Evolutionary conservation across 2,113 vertebrate species (phyloP), one percentile per base, ranked within the genome.

Genomic region (Halichoeres trimaculatus): DNA sequence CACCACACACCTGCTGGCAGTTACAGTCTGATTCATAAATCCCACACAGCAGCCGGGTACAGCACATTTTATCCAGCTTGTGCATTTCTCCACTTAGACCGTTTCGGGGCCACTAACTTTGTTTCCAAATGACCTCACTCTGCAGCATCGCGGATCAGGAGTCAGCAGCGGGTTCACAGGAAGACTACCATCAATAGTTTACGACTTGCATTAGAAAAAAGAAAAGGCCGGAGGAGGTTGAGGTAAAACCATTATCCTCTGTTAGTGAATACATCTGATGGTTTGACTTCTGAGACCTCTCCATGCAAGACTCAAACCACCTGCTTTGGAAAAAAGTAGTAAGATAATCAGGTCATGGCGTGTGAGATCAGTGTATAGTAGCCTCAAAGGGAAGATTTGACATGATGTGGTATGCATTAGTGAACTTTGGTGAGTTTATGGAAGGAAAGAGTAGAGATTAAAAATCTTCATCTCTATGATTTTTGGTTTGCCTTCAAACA

Each of bases 41-140:
- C 76, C 40, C 58, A 0, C 45, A 22, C 24, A 58, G 41, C 53
- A 36, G 51, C 41, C 56, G 53, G 57, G 69, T 70, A 61, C 64
- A 61, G 34, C n/a, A 26, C 30, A 63, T n/a, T 30, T 53, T 10
- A 65, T 58, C 57, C 56, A 34, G 10, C 59, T 36, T 9, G 11
- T 51, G 17, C 6, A 2, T 2, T 0, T 9, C 16, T 30, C 38
- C 12, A 14, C 38, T n/a, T 55, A 78, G 38, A 67, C 73, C 17
- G 22, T 70, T 77, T 76, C 8, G 12, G 60, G 63, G 64, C 65
- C 84, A 51, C 36, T 50, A 41, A 48, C 41, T 77, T 75, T 60
- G 23, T 74, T 88, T 85, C 79, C 74, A 83, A 38, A 67, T 84
- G 87, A 87, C 78, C 74, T 81, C 87, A 90, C 70, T 26, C 53